Evolutionary conservation across 2,113 vertebrate genomes (phyloP).

Genomic region (Oxyruncus cristatus): DNA sequence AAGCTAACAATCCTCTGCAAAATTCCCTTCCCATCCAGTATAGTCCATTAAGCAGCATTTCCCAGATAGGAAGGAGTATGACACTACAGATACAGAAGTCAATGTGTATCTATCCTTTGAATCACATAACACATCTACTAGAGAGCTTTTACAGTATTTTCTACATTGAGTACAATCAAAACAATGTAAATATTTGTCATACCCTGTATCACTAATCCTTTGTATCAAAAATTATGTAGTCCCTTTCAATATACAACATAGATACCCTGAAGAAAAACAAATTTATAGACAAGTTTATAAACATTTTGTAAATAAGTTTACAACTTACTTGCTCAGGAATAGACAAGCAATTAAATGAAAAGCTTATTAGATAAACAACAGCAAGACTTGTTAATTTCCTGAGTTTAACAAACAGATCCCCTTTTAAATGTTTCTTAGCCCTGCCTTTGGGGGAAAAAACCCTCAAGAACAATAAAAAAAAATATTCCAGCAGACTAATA

Average conservation of each 20-base stretch:
- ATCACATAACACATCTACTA: fast-evolving
- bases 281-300: background rate
- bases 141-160: background rate
- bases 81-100: background rate
- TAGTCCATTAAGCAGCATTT: background rate
- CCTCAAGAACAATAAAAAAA: background rate
- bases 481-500: background rate
- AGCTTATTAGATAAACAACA: background rate
- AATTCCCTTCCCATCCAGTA: background rate
- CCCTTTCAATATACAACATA: background rate
- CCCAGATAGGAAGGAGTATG: background rate
- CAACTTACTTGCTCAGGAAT: background rate
- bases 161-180: background rate
- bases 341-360: background rate
- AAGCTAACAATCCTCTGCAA: background rate
- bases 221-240: background rate
- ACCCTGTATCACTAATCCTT: background rate
- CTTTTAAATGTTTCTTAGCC: background rate
- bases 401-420: background rate
- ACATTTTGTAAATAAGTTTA: background rate
- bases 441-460: background rate
- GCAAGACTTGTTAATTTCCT: background rate
- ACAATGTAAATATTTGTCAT: background rate
- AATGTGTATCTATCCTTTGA: background rate
- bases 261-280: background rate